phyloP scores from a whole-genome alignment of 2,888 invertebrate species.

The Graphium colonna region DNA sequence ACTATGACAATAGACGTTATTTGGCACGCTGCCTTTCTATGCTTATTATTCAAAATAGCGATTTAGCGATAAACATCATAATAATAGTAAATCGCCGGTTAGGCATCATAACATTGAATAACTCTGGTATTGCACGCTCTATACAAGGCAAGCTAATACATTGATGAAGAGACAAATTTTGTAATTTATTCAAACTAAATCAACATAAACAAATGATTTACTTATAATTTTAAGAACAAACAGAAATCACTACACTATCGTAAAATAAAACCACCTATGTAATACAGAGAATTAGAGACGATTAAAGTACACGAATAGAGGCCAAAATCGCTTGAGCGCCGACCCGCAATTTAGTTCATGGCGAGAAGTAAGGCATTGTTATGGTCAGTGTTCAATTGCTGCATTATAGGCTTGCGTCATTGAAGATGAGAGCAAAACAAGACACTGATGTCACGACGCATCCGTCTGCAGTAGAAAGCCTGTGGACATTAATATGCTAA shows the following conservation, averaged over 20 bases:
- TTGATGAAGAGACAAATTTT: slow-evolving; percentile 55
- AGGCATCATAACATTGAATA: slow-evolving; percentile 38
- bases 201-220: too few relatives aligned
- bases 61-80: slow-evolving; percentile 54
- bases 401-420: slow-evolving; percentile 30
- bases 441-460: slow-evolving; percentile 41
- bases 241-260: too few relatives aligned
- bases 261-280: too few relatives aligned
- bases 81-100: slow-evolving; percentile 30
- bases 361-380: slow-evolving; percentile 12
- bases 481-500: slow-evolving; percentile 68
- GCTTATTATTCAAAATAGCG: slow-evolving; percentile 46
- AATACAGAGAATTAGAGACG: slow-evolving; percentile 42
- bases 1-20: slow-evolving; percentile 32
- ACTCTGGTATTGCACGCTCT: slow-evolving; percentile 36
- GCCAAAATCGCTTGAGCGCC: slow-evolving; percentile 7
- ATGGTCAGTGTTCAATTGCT: slow-evolving; percentile 32
- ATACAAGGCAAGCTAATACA: slow-evolving; percentile 32
- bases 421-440: slow-evolving; percentile 31
- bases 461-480: slow-evolving; percentile 66
- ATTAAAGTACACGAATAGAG: slow-evolving; percentile 28
- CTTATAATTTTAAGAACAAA: too few relatives aligned
- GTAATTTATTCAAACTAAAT: slow-evolving; percentile 58
- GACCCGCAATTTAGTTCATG: slow-evolving; percentile 2
- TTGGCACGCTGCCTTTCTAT: slow-evolving; percentile 40